Base-by-base conservation (phyloP, 2,113 vertebrate genomes). In the Phodopus roborovskii region DNA sequence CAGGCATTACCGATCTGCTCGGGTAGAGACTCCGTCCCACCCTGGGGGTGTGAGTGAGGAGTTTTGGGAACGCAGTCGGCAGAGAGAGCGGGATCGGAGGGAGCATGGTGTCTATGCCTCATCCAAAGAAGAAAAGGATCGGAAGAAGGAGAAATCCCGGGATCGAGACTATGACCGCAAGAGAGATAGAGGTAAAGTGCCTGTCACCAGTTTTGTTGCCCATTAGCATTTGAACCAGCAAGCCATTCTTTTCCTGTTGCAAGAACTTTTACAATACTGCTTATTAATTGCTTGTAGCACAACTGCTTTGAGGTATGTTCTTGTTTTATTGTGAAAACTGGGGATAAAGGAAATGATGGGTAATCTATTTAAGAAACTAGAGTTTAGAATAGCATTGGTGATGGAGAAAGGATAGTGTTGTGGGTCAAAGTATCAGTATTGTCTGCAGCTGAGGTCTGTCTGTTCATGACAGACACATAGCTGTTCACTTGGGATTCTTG, bases 21-120 rank as follows among this genome's bases (percentile, higher is more conserved):
- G 98, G 0, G 99, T 99, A 16, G 99, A 99, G 98, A 99, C 99
- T 0, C 99, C 99, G 0, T 99, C 99, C 42, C 99, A 99, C 95
- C 99, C 99, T 0, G 99, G 99, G 53, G 99, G 99, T 2, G 99
- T 99, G 75, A 99, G 99, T 1, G 99, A 99, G 95, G 99, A 99
- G 97, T 99, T 99, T 92, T 98, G 98, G 97, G 99, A 99, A 86
- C 99, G 98, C 96, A 99, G 99, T 97, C 98, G 99, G 96, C 99
- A 99, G 97, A 98, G 99, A 89, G 99, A 99, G 92, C 99, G 98
- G 91, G 99, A 99, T 33, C 98, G 99, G 8, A 99, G 99, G 20
- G 99, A 99, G 36, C 99, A 99, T 0, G 99, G 99, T 5, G 99
- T 99, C 60, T 99, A 99, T 39, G 99, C 99, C 0, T 99, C 99